Conservation (phyloP, 2,797 vertebrate genomes). For the Diplodus sargus region DNA sequence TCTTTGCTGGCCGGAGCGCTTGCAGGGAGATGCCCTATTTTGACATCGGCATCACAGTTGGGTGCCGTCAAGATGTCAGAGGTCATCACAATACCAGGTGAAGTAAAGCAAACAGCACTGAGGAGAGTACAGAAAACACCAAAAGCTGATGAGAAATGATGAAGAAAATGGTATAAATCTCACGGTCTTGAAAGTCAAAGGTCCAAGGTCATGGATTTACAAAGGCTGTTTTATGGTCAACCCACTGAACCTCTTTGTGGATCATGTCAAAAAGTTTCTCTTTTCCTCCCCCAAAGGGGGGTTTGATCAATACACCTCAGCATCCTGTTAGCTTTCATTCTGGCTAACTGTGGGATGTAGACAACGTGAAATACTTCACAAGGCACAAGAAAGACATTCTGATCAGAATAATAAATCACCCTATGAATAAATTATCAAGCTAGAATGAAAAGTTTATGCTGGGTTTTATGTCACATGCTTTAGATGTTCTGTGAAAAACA, state of each 20-base stretch:
- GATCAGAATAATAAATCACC: neutral
- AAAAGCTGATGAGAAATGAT: slow-evolving; percentile 25
- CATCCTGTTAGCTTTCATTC: slow-evolving; percentile 6
- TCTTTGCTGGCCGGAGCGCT: slow-evolving; percentile 18
- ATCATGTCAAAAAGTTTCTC: slow-evolving; percentile 38
- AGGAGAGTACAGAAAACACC: slow-evolving; percentile 20
- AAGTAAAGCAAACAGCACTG: slow-evolving; percentile 1
- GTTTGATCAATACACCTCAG: slow-evolving; percentile 23
- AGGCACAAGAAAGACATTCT: slow-evolving; percentile 12
- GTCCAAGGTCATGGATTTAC: neutral
- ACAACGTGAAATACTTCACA: slow-evolving; percentile 7
- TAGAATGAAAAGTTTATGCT: neutral
- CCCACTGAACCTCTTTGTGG: slow-evolving; percentile 4
- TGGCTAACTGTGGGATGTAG: neutral
- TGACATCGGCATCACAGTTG: slow-evolving; percentile 45
- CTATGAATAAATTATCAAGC: slow-evolving; percentile 4
- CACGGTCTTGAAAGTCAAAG: slow-evolving; percentile 2
- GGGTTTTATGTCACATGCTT: neutral
- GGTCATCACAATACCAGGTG: slow-evolving; percentile 47
- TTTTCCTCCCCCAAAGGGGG: neutral
- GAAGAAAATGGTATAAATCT: slow-evolving; percentile 21
- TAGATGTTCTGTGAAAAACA: neutral
- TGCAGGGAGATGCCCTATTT: slow-evolving; percentile 52
- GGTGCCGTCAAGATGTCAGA: slow-evolving; percentile 39
- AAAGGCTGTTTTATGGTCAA: slow-evolving; percentile 7